Percentiles rank a stretch among this genome's conserved stretches.
These are phyloP conservation scores for Argynnis bischoffii DNA, from an alignment of 2,888 invertebrate species.

Conservation along the genomic window DNA sequence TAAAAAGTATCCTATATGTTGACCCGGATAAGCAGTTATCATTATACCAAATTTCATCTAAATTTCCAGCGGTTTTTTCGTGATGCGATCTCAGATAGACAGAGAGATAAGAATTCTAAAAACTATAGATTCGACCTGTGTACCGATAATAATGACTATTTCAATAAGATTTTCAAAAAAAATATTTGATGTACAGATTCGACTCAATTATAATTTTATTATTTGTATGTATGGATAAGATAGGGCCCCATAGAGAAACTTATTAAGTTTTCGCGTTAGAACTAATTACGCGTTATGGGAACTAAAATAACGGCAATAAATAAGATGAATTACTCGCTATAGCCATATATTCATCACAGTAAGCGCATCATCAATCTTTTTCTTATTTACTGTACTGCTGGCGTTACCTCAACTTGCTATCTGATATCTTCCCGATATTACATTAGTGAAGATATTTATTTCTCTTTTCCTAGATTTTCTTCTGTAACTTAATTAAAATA, in stretches of 20 bases:
- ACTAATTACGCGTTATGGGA: conserved; percentile 36
- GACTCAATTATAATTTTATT: too few species aligned
- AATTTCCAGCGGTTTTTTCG: too few species aligned
- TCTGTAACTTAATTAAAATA: too few species aligned
- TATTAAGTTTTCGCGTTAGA: conserved; percentile 26
- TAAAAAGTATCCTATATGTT: too few species aligned
- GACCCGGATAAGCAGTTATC: too few species aligned
- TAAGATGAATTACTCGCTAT: conserved; percentile 46
- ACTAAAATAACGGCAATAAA: conserved; percentile 44
- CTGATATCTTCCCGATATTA: conserved; percentile 24
- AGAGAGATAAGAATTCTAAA: too few species aligned
- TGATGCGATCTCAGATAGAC: too few species aligned
- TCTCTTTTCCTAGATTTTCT: background rate
- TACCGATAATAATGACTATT: too few species aligned
- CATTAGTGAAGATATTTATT: conserved; percentile 19
- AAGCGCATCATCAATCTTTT: conserved; percentile 48
- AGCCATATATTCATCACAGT: conserved; percentile 47
- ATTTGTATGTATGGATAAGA: background rate
- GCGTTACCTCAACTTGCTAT: conserved; percentile 30
- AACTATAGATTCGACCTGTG: too few species aligned
- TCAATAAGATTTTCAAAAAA: too few species aligned
- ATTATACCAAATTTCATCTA: too few species aligned
- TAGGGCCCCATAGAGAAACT: background rate
- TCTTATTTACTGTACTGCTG: conserved; percentile 40
- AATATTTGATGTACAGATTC: too few species aligned